These are phyloP conservation scores for Mizuhopecten yessoensis DNA, from an alignment of 1,140 invertebrate species.

Conservation along the genomic window DNA sequence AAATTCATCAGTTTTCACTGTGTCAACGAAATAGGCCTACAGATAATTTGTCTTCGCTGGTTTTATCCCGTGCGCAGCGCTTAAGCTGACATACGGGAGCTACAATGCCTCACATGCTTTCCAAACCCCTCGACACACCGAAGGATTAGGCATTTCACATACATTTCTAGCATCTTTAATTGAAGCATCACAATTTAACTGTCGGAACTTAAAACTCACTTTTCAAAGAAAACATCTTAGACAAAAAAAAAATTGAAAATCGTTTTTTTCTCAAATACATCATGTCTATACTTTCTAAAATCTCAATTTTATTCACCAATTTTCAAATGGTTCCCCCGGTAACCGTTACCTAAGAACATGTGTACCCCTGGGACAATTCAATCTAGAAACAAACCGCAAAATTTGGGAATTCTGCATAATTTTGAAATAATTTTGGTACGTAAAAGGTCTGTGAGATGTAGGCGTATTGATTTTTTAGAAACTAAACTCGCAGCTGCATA, in stretches of 20 bases:
- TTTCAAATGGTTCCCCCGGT: slow-evolving; percentile 24
- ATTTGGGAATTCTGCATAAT: slow-evolving; percentile 41
- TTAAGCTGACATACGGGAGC: background rate
- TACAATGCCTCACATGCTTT: background rate
- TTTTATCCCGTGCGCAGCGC: background rate
- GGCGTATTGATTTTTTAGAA: slow-evolving; percentile 35
- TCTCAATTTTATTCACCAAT: slow-evolving; percentile 33
- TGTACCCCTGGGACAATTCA: background rate
- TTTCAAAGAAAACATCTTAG: background rate
- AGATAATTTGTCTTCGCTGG: background rate
- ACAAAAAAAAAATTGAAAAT: background rate
- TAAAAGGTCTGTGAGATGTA: slow-evolving; percentile 33
- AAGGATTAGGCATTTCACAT: slow-evolving; percentile 33
- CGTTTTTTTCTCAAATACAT: background rate
- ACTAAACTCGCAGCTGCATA: slow-evolving; percentile 25
- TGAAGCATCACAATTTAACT: background rate
- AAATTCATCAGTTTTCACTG: no score
- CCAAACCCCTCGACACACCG: background rate
- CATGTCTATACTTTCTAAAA: slow-evolving; percentile 14
- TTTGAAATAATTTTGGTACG: slow-evolving; percentile 35
- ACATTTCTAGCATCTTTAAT: background rate
- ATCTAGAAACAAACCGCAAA: slow-evolving; percentile 36
- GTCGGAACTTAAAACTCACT: slow-evolving; percentile 16
- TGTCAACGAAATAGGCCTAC: background rate
- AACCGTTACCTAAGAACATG: slow-evolving; percentile 19